Evolutionary conservation across 2,888 invertebrate species (phyloP), one percentile per base, ranked within the genome.

Genomic region (Epirrhoe tristata): DNA sequence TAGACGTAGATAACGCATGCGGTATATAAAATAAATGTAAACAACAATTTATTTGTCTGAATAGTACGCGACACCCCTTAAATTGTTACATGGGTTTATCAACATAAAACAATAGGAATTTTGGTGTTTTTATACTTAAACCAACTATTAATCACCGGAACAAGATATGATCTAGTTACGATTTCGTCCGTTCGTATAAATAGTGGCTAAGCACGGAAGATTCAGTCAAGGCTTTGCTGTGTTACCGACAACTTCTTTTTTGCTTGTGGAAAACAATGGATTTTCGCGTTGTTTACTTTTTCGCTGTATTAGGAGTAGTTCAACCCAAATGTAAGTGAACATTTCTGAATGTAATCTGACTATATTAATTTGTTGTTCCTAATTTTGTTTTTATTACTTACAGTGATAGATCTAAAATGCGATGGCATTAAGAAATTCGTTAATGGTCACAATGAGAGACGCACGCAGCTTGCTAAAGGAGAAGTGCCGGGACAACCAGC

Each of bases 401-500:
- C 76, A 83, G 85, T 80, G 65, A 43, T 78, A 56, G 62, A 75
- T 12, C 73, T 81, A 36, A 71, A 76, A 10, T 83, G 82, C 67
- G 66, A 69, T 43, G 72, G 77, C 63, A 80, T 80, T 6, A 72
- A 68, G 43, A 70, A 66, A 0, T 82, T 86, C 32, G 81, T 85
- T 0, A 73, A 85, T 63, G 82, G 82, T 0, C 86, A 86, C 69
- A 86, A 86, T 59, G 31, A 43, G 14, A 75, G 79, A 32, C 78
- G 86, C 3, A 70, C 77, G 0, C 71, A 69, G n/a, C 51, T 81
- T 10, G 81, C 80, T 3, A 66, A 72, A 63, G 85, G 84, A 3
- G 60, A 74, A 48, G 67, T 87, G 0, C 12, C 70, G 0, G 78
- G 79, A 1, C 85, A 86, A 46, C 84, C 84, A 0, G 73, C 79